phyloP scores from a whole-genome alignment of 2,888 invertebrate genomes.

The Poecilus cupreus region DNA sequence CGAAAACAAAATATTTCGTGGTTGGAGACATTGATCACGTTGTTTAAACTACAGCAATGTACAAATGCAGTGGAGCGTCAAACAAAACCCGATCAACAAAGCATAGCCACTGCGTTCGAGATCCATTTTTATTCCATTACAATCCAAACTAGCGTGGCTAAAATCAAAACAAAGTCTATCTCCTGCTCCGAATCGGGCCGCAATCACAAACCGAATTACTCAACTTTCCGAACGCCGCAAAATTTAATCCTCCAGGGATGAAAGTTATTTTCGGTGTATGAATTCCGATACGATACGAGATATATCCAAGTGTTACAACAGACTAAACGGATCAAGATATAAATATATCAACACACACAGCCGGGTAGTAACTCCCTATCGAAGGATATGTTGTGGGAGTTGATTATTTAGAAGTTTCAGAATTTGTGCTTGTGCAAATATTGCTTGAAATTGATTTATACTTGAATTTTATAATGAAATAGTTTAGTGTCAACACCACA shows the following conservation, averaged over 20 bases:
- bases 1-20: too few species aligned
- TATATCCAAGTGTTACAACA: slow-evolving; percentile 6
- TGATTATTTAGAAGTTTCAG: too few species aligned
- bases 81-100: slow-evolving; percentile 33
- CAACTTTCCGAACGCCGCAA: slow-evolving; percentile 10
- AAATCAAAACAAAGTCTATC: slow-evolving; percentile 42
- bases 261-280: slow-evolving; percentile 44
- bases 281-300: slow-evolving; percentile 34
- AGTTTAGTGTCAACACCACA: too few species aligned
- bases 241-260: slow-evolving; percentile 39
- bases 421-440: too few species aligned
- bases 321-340: slow-evolving; percentile 18
- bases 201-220: slow-evolving; percentile 38
- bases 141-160: slow-evolving; percentile 28
- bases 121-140: slow-evolving; percentile 33
- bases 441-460: too few species aligned
- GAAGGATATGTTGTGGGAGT: too few species aligned
- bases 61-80: slow-evolving; percentile 8
- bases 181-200: neutral
- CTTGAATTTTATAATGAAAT: too few species aligned
- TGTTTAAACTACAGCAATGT: slow-evolving; percentile 2
- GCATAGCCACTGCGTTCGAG: neutral
- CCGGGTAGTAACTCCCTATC: too few species aligned
- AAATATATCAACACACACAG: neutral
- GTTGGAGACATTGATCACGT: slow-evolving; percentile 7